These are phyloP conservation scores for Lethenteron camtschaticum DNA, from an alignment of 2,113 vertebrate species.

Conservation along the genomic window DNA sequence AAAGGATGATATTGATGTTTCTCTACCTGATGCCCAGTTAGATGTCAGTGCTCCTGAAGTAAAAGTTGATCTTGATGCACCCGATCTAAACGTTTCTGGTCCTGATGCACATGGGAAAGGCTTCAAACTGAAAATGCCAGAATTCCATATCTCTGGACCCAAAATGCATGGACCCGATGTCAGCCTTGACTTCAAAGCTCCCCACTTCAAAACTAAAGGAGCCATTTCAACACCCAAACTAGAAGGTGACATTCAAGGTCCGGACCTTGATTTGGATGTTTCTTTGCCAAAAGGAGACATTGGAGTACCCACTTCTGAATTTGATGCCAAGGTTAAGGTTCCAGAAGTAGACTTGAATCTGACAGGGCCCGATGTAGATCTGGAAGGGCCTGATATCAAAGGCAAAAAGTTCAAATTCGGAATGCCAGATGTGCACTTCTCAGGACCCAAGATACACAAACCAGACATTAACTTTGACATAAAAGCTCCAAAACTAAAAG, in stretches of 20 bases:
- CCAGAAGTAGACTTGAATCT: not conserved
- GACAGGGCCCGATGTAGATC: not conserved
- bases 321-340: not conserved
- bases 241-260: constrained; percentile 7
- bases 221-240: constrained; percentile 19
- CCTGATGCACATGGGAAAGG: not conserved
- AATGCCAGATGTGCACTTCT: not conserved
- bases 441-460: not conserved
- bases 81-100: not conserved
- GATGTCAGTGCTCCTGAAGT: constrained; percentile 13
- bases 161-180: constrained; percentile 17
- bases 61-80: constrained; percentile 9
- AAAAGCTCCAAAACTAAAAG: not conserved
- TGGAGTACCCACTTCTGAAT: not conserved
- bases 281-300: not conserved
- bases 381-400: not conserved
- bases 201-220: constrained; percentile 14
- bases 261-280: not conserved
- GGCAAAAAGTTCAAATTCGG: not conserved
- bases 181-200: constrained; percentile 19
- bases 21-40: not conserved
- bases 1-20: not conserved
- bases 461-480: constrained; percentile 1
- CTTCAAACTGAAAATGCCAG: constrained; percentile 2
- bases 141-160: constrained; percentile 9